A percentile compares a stretch with the other conserved stretches of the same genome.
These are phyloP conservation scores for Oscheius sp. DNA, from an alignment of 1,140 invertebrate genomes.

Conservation along the genomic window DNA sequence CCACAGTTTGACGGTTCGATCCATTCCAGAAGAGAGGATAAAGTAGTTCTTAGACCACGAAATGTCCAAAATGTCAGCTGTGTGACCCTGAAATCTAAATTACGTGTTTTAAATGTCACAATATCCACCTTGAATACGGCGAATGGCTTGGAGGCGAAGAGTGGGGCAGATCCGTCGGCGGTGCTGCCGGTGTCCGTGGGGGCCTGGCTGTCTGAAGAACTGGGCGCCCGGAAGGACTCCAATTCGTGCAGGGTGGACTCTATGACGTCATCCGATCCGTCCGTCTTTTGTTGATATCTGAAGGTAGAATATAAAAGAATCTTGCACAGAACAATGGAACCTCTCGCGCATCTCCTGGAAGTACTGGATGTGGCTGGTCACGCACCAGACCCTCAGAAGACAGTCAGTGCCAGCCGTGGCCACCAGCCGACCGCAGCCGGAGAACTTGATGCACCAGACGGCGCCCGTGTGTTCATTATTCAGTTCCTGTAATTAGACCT, in stretches of 20 bases:
- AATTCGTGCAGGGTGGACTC: not conserved
- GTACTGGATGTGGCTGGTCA: constrained; percentile 70
- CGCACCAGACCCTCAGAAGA: constrained; percentile 86
- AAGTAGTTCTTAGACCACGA: constrained; percentile 99
- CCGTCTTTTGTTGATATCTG: constrained; percentile 16
- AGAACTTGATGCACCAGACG: constrained; percentile 98
- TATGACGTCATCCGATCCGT: not conserved
- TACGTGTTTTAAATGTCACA: not conserved
- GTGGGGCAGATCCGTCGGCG: too few relatives aligned
- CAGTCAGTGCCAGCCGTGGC: constrained; percentile 93
- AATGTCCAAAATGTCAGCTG: constrained; percentile 89
- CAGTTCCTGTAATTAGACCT: constrained; percentile 63
- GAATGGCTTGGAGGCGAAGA: constrained; percentile 86
- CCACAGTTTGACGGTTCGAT: constrained; percentile 94
- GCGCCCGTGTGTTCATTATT: constrained; percentile 79
- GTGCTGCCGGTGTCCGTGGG: too few relatives aligned
- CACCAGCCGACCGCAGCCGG: constrained; percentile 71
- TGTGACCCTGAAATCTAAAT: constrained; percentile 83
- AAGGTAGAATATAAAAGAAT: not conserved
- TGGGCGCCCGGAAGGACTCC: not conserved
- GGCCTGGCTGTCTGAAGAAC: not conserved
- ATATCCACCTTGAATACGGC: constrained; percentile 64
- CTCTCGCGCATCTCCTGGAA: constrained; percentile 24
- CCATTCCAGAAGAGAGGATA: constrained; percentile 93
- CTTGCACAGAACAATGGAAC: not conserved